A percentile compares a stretch with the other conserved stretches of the same genome.
Evolutionary conservation across 1,140 invertebrate genomes (phyloP).

Genomic region (Subanguina moxae): DNA sequence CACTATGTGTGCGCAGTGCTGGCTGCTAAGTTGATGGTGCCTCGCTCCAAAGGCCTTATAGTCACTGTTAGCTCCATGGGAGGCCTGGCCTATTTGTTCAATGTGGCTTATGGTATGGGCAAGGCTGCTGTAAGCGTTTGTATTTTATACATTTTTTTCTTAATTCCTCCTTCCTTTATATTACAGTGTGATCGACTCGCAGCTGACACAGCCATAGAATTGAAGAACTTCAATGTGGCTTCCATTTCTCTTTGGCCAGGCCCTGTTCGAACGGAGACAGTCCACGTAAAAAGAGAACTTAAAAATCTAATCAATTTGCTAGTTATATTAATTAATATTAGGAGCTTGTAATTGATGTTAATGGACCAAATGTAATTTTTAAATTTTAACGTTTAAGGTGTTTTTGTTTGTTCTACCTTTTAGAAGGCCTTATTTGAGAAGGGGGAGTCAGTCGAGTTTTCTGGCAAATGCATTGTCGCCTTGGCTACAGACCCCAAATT

Average conservation of each 20-base stretch:
- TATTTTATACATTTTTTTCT: too few species aligned
- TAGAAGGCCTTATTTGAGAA: background rate
- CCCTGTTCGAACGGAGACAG: slow-evolving; percentile 60
- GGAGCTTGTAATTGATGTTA: too few species aligned
- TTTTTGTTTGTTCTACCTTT: slow-evolving; percentile 1
- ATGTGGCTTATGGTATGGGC: slow-evolving; percentile 54
- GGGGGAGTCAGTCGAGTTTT: slow-evolving; percentile 35
- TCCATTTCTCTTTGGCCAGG: slow-evolving; percentile 62
- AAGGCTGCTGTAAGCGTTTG: slow-evolving; percentile 49
- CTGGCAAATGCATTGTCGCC: slow-evolving; percentile 37
- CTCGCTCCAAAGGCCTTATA: slow-evolving; percentile 60
- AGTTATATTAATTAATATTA: too few species aligned
- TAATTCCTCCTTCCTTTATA: background rate
- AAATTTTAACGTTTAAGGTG: background rate
- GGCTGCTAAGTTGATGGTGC: slow-evolving; percentile 61
- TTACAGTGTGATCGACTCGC: slow-evolving; percentile 60
- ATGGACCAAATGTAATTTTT: background rate
- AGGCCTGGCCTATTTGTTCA: slow-evolving; percentile 61
- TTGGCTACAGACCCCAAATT: slow-evolving; percentile 28
- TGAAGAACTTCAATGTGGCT: slow-evolving; percentile 60
- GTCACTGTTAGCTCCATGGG: slow-evolving; percentile 62
- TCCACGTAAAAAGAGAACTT: too few species aligned
- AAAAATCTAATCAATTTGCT: too few species aligned
- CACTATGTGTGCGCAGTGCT: slow-evolving; percentile 62
- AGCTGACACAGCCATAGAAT: slow-evolving; percentile 61